Percentiles rank a stretch among this genome's conserved stretches.
Evolutionary conservation across 1,140 invertebrate genomes (phyloP).

Genomic region (Drosophila tani): DNA sequence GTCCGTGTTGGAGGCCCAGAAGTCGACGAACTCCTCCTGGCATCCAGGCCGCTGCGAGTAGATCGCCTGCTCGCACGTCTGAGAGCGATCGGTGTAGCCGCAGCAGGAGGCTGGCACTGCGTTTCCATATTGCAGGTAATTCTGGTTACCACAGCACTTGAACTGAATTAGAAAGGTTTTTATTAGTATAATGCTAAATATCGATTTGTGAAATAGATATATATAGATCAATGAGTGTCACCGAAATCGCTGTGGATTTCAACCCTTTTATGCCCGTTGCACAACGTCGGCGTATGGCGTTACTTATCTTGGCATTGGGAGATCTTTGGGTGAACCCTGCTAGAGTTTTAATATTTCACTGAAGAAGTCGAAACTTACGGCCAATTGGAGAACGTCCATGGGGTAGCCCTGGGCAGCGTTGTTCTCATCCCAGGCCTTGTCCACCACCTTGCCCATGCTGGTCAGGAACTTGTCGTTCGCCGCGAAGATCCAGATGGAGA

Average conservation of each 20-base stretch:
- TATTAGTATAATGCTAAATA: background rate
- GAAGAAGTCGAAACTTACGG: slow-evolving; percentile 53
- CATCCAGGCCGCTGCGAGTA: slow-evolving; percentile 85
- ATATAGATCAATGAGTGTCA: background rate
- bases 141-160: slow-evolving; percentile 87
- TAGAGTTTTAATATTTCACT: background rate
- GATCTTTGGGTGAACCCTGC: too few relatives aligned
- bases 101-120: slow-evolving; percentile 85
- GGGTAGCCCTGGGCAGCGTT: slow-evolving; percentile 39
- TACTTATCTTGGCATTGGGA: too few relatives aligned
- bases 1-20: slow-evolving; percentile 85
- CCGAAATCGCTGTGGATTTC: too few relatives aligned
- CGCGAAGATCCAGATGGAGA: slow-evolving; percentile 87
- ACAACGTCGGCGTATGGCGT: too few relatives aligned
- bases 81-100: slow-evolving; percentile 67
- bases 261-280: too few relatives aligned
- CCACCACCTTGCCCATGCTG: slow-evolving; percentile 84
- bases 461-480: slow-evolving; percentile 85
- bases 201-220: background rate
- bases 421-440: slow-evolving; percentile 73
- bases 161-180: slow-evolving; percentile 83
- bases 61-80: slow-evolving; percentile 45
- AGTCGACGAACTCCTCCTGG: slow-evolving; percentile 74
- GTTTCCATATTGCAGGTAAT: slow-evolving; percentile 80
- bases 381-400: slow-evolving; percentile 74